Base-by-base conservation (phyloP, 2,797 vertebrate species). In the Takifugu ocellatus region DNA sequence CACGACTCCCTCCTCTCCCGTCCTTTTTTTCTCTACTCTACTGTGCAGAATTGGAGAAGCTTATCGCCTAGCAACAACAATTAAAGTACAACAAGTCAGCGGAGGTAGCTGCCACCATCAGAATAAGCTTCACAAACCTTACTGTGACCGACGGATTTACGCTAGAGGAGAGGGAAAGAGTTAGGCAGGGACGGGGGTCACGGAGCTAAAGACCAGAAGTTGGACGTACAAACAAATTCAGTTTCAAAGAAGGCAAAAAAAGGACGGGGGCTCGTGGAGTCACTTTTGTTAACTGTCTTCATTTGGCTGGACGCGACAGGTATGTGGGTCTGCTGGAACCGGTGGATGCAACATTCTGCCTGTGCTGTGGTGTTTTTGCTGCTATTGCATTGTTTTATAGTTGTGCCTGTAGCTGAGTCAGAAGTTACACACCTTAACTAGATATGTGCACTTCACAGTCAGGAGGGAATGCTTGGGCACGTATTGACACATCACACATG, bases 61-160 rank as follows among this genome's bases (percentile, higher is more conserved):
- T 91, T 92, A 92, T 92, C 77, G 61, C 91, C 84, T 91, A 91
- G 91, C 90, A 92, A 92, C 91, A 82, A 81, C 90, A 91, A 91
- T 91, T 91, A 92, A 91, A 91, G 88, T 91, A 89, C 88, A 92
- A 91, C 88, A 91, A 91, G 88, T 91, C 87, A 79, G 83, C 75
- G 76, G 81, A 73, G 61, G 85, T 72, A 62, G 86, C 85, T 84
- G 85, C 84, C 79, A 71, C 79, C 71, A 64, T 77, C 63, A 54
- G 68, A 71, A 79, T 64, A 68, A 71, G 81, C 82, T 88, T 78
- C 51, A 63, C 61, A 78, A 81, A 81, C 75, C 81, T 83, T 25
- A 60, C 72, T 65, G 75, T 71, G 77, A 79, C 71, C 72, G 66
- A 50, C 68, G 46, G 79, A 71, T 80, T 72, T 53, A 59, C 66